A percentile compares a stretch with the other conserved stretches of the same genome.
Conservation (phyloP, 2,797 vertebrate genomes). For the Enoplosus armatus region DNA sequence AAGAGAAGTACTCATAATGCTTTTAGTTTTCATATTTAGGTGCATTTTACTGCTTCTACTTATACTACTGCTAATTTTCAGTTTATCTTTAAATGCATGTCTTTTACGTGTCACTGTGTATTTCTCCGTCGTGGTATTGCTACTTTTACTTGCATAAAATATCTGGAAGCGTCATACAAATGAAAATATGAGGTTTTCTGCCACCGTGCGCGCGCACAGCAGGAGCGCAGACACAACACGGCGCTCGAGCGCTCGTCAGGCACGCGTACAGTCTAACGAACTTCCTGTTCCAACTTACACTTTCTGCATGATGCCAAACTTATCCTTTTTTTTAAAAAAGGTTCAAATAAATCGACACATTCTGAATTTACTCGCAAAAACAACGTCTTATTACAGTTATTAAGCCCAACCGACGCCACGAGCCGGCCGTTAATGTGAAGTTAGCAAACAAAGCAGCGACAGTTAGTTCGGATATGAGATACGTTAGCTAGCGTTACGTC, state of each 20-base stretch:
- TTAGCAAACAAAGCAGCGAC: neutral
- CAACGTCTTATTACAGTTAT: accelerated
- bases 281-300: constrained; percentile 70
- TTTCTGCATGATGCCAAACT: constrained; percentile 6
- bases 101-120: neutral
- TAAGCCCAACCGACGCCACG: too few relatives aligned
- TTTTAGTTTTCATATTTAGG: neutral
- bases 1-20: neutral
- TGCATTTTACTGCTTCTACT: neutral
- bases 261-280: constrained; percentile 41
- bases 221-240: neutral
- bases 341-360: neutral
- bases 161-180: neutral
- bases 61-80: too few relatives aligned
- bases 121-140: neutral
- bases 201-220: neutral
- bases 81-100: neutral
- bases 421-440: neutral
- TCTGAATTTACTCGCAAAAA: accelerated
- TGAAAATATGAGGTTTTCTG: accelerated
- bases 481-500: neutral
- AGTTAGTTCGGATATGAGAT: neutral
- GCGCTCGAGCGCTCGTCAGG: neutral
- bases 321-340: neutral
- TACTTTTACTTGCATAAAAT: neutral